phyloP scores from a whole-genome alignment of 2,113 vertebrate genomes.

The Uropsilus gracilis region DNA sequence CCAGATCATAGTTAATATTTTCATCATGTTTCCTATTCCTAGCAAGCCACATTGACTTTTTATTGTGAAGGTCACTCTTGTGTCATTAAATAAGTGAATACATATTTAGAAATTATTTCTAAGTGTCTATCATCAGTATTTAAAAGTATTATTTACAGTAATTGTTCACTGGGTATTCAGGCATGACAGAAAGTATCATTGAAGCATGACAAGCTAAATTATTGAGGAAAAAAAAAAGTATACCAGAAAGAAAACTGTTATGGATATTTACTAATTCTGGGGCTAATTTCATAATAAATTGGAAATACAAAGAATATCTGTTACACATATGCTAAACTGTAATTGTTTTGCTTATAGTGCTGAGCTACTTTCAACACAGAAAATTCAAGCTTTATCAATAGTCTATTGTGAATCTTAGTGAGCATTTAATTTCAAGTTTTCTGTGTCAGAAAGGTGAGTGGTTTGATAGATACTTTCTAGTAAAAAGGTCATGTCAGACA shows the following conservation, averaged over 20 bases:
- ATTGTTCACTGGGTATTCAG: background rate
- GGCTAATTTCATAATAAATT: background rate
- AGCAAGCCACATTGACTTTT: background rate
- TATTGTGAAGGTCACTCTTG: background rate
- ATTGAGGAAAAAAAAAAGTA: background rate
- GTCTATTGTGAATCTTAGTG: background rate
- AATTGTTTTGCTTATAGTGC: background rate
- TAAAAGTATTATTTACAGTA: background rate
- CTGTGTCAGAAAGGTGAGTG: background rate
- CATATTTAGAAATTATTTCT: constrained; percentile 23
- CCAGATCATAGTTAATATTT: background rate
- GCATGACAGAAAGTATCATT: constrained; percentile 18
- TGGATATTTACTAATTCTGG: background rate
- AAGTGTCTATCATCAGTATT: background rate
- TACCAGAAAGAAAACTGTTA: background rate
- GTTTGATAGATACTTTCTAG: background rate
- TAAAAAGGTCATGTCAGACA: background rate
- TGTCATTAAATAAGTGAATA: background rate
- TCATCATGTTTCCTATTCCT: background rate
- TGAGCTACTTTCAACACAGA: background rate
- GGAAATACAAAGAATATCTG: background rate
- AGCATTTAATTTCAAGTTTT: background rate
- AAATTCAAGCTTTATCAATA: background rate
- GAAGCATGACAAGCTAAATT: constrained; percentile 27
- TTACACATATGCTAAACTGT: background rate